Percentiles rank a stretch among this genome's conserved stretches.
Evolutionary conservation across 2,797 vertebrate species (phyloP).

Genomic region (Bradypus variegatus): DNA sequence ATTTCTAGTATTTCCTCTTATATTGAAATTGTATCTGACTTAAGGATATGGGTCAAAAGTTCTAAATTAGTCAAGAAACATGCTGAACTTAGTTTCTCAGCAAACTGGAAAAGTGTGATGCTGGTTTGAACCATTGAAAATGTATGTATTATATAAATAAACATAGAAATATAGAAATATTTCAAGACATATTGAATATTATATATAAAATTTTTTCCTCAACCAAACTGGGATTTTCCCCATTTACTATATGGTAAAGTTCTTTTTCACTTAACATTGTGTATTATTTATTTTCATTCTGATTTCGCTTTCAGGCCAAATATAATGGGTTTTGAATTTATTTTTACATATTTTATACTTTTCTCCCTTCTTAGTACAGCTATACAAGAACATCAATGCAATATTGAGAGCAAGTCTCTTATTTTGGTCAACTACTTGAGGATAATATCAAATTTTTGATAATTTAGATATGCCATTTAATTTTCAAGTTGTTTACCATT

Average conservation of each 20-base stretch:
- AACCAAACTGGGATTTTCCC: not conserved
- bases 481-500: not conserved
- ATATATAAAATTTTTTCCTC: not conserved
- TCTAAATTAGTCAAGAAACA: slow-evolving; percentile 19
- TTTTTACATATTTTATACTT: not conserved
- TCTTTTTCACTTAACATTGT: not conserved
- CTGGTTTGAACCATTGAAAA: slow-evolving; percentile 8
- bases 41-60: not conserved
- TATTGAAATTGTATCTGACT: not conserved
- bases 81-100: slow-evolving; percentile 1
- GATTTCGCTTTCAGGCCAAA: not conserved
- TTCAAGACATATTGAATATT: not conserved
- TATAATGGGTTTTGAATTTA: not conserved
- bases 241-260: not conserved
- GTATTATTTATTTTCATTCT: not conserved
- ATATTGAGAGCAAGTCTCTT: not conserved
- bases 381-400: not conserved
- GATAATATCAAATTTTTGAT: slow-evolving; percentile 10
- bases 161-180: not conserved
- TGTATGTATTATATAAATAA: not conserved
- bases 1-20: not conserved
- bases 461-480: slow-evolving; percentile 19
- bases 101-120: not conserved
- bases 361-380: not conserved
- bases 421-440: not conserved